Evolutionary conservation across 2,888 invertebrate genomes (phyloP).

Genomic region (Lumbricus terrestris): DNA sequence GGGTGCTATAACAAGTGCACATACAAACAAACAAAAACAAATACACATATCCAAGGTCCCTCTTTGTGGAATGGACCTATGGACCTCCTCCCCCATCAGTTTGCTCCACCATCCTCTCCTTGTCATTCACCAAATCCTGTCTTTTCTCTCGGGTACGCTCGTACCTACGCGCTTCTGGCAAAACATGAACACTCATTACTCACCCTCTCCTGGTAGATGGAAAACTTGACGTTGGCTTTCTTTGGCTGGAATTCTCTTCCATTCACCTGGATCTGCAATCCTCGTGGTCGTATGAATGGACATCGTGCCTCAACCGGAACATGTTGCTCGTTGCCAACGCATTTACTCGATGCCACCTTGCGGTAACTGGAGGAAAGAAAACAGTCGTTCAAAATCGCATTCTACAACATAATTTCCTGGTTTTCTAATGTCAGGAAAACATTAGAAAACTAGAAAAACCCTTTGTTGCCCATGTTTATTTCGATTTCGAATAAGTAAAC

Average conservation of each 20-base stretch:
- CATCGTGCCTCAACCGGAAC: conserved; percentile 40
- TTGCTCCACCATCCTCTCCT: no score
- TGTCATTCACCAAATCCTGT: no score
- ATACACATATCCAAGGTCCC: no score
- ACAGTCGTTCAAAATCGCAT: not conserved
- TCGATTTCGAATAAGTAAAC: not conserved
- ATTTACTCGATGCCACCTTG: conserved; percentile 47
- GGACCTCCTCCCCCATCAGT: no score
- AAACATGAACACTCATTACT: not conserved
- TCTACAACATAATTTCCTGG: not conserved
- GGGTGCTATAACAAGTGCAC: no score
- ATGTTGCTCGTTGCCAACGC: conserved; percentile 38
- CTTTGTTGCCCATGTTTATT: not conserved
- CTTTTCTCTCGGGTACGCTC: no score
- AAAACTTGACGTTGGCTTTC: conserved; percentile 24
- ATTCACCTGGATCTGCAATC: conserved; percentile 26
- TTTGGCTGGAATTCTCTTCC: conserved; percentile 16
- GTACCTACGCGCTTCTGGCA: no score
- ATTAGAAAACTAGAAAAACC: not conserved
- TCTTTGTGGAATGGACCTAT: no score
- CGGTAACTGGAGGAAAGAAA: conserved; percentile 45
- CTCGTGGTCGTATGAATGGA: conserved; percentile 44
- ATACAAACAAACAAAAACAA: no score
- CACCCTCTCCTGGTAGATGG: conserved; percentile 46
- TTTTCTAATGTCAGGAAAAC: no score